Conservation (phyloP, 2,888 invertebrate species). For the Drosophila quinaria region DNA sequence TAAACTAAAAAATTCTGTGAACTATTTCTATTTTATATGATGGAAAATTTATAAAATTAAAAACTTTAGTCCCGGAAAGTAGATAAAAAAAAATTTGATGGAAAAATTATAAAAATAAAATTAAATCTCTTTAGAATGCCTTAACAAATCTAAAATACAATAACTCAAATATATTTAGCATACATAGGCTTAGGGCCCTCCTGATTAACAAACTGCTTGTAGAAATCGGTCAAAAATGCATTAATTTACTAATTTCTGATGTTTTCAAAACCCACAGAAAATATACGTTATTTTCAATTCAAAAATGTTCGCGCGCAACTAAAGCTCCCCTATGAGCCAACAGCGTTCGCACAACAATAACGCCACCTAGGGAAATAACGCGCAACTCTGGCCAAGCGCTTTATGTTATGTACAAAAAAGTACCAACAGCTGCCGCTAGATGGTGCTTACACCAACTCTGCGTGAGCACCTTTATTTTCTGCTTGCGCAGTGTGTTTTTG, state of each 20-base stretch:
- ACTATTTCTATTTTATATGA: too few relatives aligned
- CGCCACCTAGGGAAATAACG: conserved; percentile 22
- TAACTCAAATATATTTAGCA: background rate
- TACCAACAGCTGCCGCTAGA: conserved; percentile 8
- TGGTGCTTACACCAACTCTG: conserved; percentile 6
- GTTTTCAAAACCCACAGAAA: background rate
- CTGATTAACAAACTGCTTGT: background rate
- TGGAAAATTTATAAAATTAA: too few relatives aligned
- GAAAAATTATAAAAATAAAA: too few relatives aligned
- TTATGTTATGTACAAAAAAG: background rate
- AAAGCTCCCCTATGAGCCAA: background rate
- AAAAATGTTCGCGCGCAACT: background rate
- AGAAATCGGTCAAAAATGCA: background rate
- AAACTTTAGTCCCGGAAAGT: too few relatives aligned
- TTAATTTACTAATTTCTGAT: background rate
- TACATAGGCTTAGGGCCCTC: background rate
- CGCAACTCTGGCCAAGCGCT: background rate
- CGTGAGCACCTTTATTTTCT: background rate
- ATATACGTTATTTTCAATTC: background rate
- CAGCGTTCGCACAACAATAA: background rate
- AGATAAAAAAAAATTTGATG: too few relatives aligned
- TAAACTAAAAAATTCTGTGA: background rate
- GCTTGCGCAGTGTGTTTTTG: conserved; percentile 1
- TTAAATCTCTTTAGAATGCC: too few relatives aligned
- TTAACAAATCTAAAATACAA: too few relatives aligned